Percentiles rank a stretch among this genome's conserved stretches.
These are phyloP conservation scores for Scartelaos histophorus DNA, from an alignment of 2,113 vertebrate species.

Conservation along the genomic window DNA sequence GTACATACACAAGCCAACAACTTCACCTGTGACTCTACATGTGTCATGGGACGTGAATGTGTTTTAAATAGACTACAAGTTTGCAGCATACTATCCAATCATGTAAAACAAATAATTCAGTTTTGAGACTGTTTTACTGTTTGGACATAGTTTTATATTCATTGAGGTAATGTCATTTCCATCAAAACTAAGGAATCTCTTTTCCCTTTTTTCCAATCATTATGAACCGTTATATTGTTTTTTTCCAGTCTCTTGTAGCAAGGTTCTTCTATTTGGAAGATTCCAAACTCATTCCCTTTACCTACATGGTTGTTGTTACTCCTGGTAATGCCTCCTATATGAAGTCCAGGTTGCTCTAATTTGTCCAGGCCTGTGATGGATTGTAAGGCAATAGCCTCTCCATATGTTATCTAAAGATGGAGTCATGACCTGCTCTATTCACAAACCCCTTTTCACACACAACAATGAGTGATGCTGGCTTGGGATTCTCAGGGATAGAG, in stretches of 20 bases:
- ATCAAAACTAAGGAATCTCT: background rate
- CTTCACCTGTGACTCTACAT: background rate
- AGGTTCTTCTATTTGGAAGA: constrained; percentile 4
- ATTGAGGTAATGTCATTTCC: background rate
- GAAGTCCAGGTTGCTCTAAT: constrained; percentile 69
- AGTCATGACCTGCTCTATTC: constrained; percentile 47
- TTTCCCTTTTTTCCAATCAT: background rate
- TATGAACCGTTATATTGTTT: background rate
- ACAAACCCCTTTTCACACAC: constrained; percentile 52
- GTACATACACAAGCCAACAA: constrained; percentile 60
- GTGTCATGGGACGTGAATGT: background rate
- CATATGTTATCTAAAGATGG: constrained; percentile 72
- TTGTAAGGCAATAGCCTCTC: constrained; percentile 57
- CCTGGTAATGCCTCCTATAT: constrained; percentile 48
- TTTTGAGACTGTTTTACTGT: background rate
- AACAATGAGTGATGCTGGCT: constrained; percentile 64
- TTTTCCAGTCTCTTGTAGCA: background rate
- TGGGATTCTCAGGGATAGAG: constrained; percentile 47
- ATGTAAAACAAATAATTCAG: background rate
- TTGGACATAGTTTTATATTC: background rate
- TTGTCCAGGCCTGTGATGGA: constrained; percentile 68
- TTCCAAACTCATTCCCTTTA: constrained; percentile 26
- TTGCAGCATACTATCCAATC: background rate
- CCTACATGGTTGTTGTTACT: constrained; percentile 49
- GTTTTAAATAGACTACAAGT: background rate